Percentiles rank a stretch among this genome's conserved stretches.
These are phyloP conservation scores for Brachylomia viminalis DNA, from an alignment of 2,888 invertebrate species.

Conservation along the genomic window DNA sequence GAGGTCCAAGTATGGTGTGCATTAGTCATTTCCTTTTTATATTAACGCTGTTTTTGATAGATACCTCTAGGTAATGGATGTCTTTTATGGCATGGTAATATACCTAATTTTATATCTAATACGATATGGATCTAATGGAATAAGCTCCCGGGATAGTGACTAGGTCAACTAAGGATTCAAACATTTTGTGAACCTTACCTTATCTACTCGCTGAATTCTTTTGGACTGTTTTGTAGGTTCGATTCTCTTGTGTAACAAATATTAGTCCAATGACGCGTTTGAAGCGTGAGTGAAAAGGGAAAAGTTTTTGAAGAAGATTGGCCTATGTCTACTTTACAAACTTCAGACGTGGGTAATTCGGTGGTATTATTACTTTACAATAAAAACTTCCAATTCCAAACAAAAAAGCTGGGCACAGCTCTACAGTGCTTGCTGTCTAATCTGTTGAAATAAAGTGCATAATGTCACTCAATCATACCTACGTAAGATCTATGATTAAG, in stretches of 20 bases:
- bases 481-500: constrained; percentile 32
- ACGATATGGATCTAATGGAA: neutral
- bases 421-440: neutral
- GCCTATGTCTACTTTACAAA: neutral
- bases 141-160: neutral
- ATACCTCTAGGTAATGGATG: neutral
- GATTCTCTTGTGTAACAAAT: neutral
- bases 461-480: neutral
- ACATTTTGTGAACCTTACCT: neutral
- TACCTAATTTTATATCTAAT: neutral
- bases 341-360: neutral
- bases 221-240: neutral
- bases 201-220: neutral
- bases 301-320: neutral
- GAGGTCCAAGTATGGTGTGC: constrained; percentile 24
- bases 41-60: constrained; percentile 37
- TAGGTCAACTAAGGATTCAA: neutral
- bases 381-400: neutral
- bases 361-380: neutral
- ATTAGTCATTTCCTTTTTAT: constrained; percentile 29
- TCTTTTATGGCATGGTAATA: neutral
- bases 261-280: neutral
- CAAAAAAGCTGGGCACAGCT: neutral
- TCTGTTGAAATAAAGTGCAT: neutral
- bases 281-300: neutral